Base-by-base conservation (phyloP, 2,888 invertebrate species). In the Ceramica pisi region DNA sequence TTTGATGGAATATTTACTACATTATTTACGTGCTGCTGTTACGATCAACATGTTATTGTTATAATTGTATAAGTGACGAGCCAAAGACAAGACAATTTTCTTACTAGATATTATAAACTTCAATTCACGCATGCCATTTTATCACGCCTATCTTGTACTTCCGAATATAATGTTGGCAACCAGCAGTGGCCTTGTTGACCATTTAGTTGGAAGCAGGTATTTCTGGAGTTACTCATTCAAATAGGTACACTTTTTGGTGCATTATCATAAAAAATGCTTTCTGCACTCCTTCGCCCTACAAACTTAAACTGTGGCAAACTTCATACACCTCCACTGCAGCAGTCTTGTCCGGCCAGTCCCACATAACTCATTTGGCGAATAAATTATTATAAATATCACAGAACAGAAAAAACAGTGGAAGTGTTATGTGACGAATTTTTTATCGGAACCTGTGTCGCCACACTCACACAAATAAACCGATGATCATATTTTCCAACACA, bases 171-270 rank as follows among this genome's bases (percentile, higher is more conserved):
- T 53, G 75, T 75, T 81, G 81, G 81, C 75, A 81, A 66, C 46
- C 76, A 60, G 53, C 55, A 46, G 81, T 81, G 50, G 31, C 81
- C 75, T 76, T 76, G 75, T 76, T 76, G 50, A 61, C 56, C 55
- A 46, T 76, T 75, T 80, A 55, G 81, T 75, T 53, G 12, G 10
- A 60, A 38, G 55, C 60, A 55, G 60, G 50, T 80, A 80, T 75
- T 75, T 75, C 44, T 80, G 50, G 44, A 80, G 10, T n/a, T 50
- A 38, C 35, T 75, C 26, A 50, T 76, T 44, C 21, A 61, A 57
- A 80, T 26, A 51, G n/a, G 8, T 44, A 26, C 6, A 60, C 35
- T 50, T 55, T 46, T 38, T n/a, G 23, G 23, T 60, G 41, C 19
- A 48, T 53, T 9, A 53, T 71, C 16, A n/a, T n/a, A 31, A 55